These are phyloP conservation scores for Lerema accius DNA, from an alignment of 1,140 invertebrate species.

Conservation along the genomic window DNA sequence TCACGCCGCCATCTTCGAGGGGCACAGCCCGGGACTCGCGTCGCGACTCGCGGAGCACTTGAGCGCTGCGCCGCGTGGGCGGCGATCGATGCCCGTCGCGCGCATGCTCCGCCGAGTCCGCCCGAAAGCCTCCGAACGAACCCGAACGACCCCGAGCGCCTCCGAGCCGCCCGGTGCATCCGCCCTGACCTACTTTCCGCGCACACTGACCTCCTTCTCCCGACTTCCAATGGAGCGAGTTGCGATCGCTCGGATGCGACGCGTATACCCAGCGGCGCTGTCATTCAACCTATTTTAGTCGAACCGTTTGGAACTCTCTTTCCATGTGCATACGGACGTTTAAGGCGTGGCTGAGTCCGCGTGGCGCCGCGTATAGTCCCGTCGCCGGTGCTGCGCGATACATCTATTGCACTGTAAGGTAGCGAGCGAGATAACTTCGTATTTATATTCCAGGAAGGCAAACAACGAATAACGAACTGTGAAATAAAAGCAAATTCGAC, in stretches of 20 bases:
- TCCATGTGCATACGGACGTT: conserved; percentile 27
- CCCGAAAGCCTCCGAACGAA: conserved; percentile 45
- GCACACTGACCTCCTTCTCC: conserved; percentile 71
- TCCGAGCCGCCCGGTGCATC: conserved; percentile 53
- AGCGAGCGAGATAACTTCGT: conserved; percentile 53
- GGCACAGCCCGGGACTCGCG: conserved; percentile 71
- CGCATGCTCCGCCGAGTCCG: conserved; percentile 63
- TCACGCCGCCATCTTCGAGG: conserved; percentile 78
- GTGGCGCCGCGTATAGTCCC: conserved; percentile 9
- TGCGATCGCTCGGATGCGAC: conserved; percentile 51
- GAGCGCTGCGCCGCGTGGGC: conserved; percentile 71
- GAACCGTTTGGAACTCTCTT: conserved; percentile 40
- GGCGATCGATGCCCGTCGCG: conserved; percentile 65
- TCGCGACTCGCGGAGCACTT: conserved; percentile 67
- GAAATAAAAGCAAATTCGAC: conserved; percentile 58
- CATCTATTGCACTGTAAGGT: conserved; percentile 61
- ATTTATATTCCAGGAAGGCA: conserved; percentile 57
- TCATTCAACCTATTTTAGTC: conserved; percentile 29
- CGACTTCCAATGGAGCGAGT: conserved; percentile 54
- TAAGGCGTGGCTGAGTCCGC: conserved; percentile 17
- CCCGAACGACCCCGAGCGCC: conserved; percentile 44
- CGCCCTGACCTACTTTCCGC: conserved; percentile 72
- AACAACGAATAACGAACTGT: conserved; percentile 67
- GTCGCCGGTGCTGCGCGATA: conserved; percentile 29
- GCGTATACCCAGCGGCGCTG: conserved; percentile 36